A percentile compares a stretch with the other conserved stretches of the same genome.
phyloP scores from a whole-genome alignment of 2,113 vertebrate genomes.

The Antennarius striatus region DNA sequence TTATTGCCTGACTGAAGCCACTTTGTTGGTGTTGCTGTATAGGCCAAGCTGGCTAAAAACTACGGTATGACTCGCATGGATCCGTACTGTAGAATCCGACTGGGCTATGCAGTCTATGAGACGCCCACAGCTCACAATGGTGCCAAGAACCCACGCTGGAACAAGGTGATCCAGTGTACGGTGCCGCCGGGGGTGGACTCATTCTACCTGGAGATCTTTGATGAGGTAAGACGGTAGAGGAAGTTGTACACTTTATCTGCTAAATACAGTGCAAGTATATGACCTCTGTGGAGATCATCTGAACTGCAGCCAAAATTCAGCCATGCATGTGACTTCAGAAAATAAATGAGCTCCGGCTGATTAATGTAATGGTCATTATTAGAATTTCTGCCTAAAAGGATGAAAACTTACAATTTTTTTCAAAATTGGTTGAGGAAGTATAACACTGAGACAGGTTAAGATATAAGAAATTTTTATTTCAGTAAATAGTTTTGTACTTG shows the following conservation, averaged over 20 bases:
- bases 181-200: constrained; percentile 95
- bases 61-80: constrained; percentile 99
- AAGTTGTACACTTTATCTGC: not conserved
- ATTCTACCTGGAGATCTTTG: constrained; percentile 98
- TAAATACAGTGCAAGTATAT: too few relatives aligned
- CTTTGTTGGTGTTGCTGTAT: not conserved
- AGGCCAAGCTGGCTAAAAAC: constrained; percentile 98
- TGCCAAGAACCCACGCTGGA: constrained; percentile 97
- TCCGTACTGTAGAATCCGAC: constrained; percentile 91
- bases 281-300: too few relatives aligned
- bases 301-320: too few relatives aligned
- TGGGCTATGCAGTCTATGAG: constrained; percentile 96
- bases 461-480: too few relatives aligned
- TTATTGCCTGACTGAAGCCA: not conserved
- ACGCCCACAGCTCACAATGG: constrained; percentile 97
- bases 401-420: too few relatives aligned
- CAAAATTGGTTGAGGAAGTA: too few relatives aligned
- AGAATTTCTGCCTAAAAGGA: too few relatives aligned
- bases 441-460: too few relatives aligned
- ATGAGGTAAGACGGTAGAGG: constrained; percentile 86
- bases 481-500: too few relatives aligned
- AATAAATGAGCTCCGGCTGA: too few relatives aligned
- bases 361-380: too few relatives aligned
- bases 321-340: too few relatives aligned
- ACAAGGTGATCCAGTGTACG: constrained; percentile 96